Percentiles rank a stretch among this genome's conserved stretches.
These are phyloP conservation scores for Melinaea marsaeus DNA, from an alignment of 2,888 invertebrate genomes.

Conservation along the genomic window DNA sequence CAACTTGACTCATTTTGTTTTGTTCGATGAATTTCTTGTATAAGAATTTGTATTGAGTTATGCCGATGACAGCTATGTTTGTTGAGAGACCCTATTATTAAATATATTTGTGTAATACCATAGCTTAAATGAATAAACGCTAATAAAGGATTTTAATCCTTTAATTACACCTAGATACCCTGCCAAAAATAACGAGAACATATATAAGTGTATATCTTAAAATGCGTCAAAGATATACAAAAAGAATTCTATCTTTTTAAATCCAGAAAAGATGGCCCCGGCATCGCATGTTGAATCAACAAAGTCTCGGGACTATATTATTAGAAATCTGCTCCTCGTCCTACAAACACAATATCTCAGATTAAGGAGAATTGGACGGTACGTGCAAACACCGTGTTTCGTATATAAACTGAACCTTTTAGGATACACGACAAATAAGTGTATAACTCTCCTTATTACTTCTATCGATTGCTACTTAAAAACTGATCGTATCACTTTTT, in stretches of 20 bases:
- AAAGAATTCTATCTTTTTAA: slow-evolving; percentile 24
- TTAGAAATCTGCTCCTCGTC: slow-evolving; percentile 35
- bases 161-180: too few relatives aligned
- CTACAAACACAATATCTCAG: slow-evolving; percentile 52
- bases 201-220: slow-evolving; percentile 1
- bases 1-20: slow-evolving; percentile 66
- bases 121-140: too few relatives aligned
- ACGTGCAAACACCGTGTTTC: slow-evolving; percentile 43
- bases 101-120: background rate
- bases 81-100: slow-evolving; percentile 12
- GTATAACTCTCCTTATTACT: slow-evolving; percentile 36
- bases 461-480: slow-evolving; percentile 29
- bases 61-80: slow-evolving; percentile 34
- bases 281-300: slow-evolving; percentile 30
- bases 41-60: slow-evolving; percentile 56
- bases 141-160: too few relatives aligned
- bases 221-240: slow-evolving; percentile 19
- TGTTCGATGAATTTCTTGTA: slow-evolving; percentile 52
- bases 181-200: too few relatives aligned
- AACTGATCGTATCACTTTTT: slow-evolving; percentile 8
- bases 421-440: slow-evolving; percentile 41
- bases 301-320: slow-evolving; percentile 32
- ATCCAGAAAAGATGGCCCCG: slow-evolving; percentile 18
- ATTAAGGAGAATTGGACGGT: slow-evolving; percentile 43
- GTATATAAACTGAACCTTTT: slow-evolving; percentile 40